A percentile compares a stretch with the other conserved stretches of the same genome.
These are phyloP conservation scores for Diplazon laetatorius DNA, from an alignment of 2,888 invertebrate species.

Conservation along the genomic window DNA sequence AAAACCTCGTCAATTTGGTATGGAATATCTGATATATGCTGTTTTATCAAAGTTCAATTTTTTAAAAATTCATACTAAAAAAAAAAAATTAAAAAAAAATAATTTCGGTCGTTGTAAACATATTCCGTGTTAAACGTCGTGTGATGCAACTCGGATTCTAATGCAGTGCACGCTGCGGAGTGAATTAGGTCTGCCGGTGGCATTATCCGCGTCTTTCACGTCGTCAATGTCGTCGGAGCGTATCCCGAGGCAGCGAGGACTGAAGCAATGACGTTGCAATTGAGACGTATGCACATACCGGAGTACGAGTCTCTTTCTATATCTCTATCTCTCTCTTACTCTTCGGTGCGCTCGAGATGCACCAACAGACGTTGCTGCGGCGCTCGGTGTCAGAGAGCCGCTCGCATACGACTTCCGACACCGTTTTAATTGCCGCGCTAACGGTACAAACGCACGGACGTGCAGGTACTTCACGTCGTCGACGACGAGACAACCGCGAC, in stretches of 20 bases:
- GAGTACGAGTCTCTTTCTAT: slow-evolving; percentile 9
- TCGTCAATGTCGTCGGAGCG: slow-evolving; percentile 38
- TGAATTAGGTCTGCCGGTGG: slow-evolving; percentile 31
- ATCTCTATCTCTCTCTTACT: too few species aligned
- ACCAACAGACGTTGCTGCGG: slow-evolving; percentile 48
- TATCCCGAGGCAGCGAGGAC: slow-evolving; percentile 45
- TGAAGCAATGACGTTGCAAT: slow-evolving; percentile 65
- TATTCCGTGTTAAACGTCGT: not conserved
- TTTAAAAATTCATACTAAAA: too few species aligned
- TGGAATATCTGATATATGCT: too few species aligned
- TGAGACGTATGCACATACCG: slow-evolving; percentile 45
- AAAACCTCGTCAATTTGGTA: too few species aligned
- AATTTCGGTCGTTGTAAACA: not conserved
- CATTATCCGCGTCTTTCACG: slow-evolving; percentile 23
- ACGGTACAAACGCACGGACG: slow-evolving; percentile 73
- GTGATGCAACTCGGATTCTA: slow-evolving; percentile 27
- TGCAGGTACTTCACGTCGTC: slow-evolving; percentile 38
- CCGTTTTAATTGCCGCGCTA: slow-evolving; percentile 81
- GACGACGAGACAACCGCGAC: slow-evolving; percentile 21
- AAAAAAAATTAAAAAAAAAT: too few species aligned
- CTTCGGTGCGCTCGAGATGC: slow-evolving; percentile 20
- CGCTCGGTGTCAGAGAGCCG: slow-evolving; percentile 71
- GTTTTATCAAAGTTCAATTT: too few species aligned
- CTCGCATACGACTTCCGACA: slow-evolving; percentile 79
- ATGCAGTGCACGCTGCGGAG: slow-evolving; percentile 17